Evolutionary conservation across 2,888 invertebrate genomes (phyloP), one percentile per base, ranked within the genome.

Genomic region (Nemapogon koenigi): DNA sequence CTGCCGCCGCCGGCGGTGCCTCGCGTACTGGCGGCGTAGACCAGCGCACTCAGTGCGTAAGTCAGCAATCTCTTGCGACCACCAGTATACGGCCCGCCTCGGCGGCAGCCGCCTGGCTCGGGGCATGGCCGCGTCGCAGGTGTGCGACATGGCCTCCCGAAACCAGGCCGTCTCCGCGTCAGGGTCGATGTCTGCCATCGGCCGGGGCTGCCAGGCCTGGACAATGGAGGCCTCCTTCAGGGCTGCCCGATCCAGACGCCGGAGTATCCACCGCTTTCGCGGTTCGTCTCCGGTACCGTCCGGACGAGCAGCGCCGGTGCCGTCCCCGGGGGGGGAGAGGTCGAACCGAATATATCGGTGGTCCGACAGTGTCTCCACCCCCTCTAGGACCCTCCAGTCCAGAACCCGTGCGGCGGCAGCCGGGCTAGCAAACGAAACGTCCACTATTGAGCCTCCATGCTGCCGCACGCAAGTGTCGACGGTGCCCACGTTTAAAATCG

Each of bases 381-480:
- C 36, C 29, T 40, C 41, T 32, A 41, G 29, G 0, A 45, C 45
- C 10, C 35, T 22, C 47, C 45, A 47, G 25, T 14, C 35, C 16
- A 4, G 26, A 1, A 44, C 37, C 4, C 35, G 35, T 16, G 37
- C 18, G 3, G 46, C 45, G 2, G 39, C 3, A 3, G 30, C 16
- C 14, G 43, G 37, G 15, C 18, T 31, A 1, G 44, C 42, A 15
- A 46, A 41, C 6, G 47, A 16, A 2, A 47, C 2, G 26, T 47
- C 45, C n/a, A 48, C 46, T 3, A 46, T 45, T 1, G 49, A 50
- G 1, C 41, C 46, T 1, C 51, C 49, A 13, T 41, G 30, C 6
- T 28, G 38, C 4, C 47, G 43, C 14, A 50, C 46, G n/a, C 46
- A 51, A 0, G 49, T 49, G 27, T 38, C 16, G 1, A 37, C 37